Evolutionary conservation across 53 echinoderm and acorn worm species (phyloP), one percentile per base, ranked within the genome.

Genomic region (Patiria pectinifera): DNA sequence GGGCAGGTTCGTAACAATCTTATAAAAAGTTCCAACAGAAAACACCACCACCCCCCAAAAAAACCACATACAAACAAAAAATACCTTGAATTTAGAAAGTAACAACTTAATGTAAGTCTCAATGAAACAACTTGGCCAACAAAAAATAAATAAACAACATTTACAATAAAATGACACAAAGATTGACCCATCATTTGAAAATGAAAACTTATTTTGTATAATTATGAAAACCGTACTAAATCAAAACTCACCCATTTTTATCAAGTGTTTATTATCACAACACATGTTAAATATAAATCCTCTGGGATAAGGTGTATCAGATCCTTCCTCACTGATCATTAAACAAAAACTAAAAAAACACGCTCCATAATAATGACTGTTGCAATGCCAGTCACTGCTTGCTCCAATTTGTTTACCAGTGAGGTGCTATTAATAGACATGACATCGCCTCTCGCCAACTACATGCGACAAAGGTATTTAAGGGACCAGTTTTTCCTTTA

Each of bases 251-350:
- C 89, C 62, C 78, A 79, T 63, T 89, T 45, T 25, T 45, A 80
- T 14, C 10, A 18, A 79, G 24, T 80, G 80, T 89, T 45, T 89
- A 35, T 35, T 35, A 80, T 89, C 91, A 91, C 91, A 91, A 48
- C 82, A 82, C 71, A 82, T 91, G 62, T 76, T 77, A 53, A 26
- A 11, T 35, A 53, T 59, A 59, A 45, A 79, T 79, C 48, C 79
- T 43, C 6, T 6, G 11, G 43, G 79, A 66, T 47, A 15, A 46
- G 11, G 48, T 10, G 15, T 46, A 14, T 16, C 79, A 79, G 45
- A 47, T 18, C 3, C 79, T 46, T 79, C 13, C 79, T 46, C 16
- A 45, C 47, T 10, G 16, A 79, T 79, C 16, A 12, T 79, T 0
- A 15, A 79, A 79, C 79, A 45, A 79, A 23, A 74, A 24, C 74